phyloP scores from a whole-genome alignment of 2,113 vertebrate species.

The Garra rufa region DNA sequence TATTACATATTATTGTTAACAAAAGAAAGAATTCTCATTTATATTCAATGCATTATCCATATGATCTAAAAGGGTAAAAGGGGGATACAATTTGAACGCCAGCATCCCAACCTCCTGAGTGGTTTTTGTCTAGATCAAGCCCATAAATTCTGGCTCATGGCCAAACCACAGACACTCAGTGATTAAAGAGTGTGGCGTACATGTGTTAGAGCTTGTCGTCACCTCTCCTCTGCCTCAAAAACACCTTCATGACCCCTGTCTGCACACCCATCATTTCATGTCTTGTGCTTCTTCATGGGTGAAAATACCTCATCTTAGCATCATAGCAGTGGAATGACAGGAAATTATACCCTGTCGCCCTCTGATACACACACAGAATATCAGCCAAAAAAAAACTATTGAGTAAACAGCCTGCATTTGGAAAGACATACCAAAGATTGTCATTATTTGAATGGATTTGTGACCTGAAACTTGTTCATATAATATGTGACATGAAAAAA shows the following conservation, averaged over 20 bases:
- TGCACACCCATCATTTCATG: conserved; percentile 44
- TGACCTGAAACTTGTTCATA: background rate
- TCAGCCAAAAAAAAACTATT: background rate
- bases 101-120: background rate
- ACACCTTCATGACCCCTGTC: conserved; percentile 38
- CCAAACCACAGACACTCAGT: background rate
- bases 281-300: background rate
- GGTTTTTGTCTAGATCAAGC: background rate
- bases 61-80: background rate
- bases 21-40: background rate
- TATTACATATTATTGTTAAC: background rate
- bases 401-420: background rate
- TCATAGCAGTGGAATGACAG: background rate
- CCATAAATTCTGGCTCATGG: background rate
- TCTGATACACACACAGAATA: conserved; percentile 1
- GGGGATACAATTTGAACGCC: background rate
- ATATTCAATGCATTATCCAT: background rate
- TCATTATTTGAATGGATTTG: background rate
- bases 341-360: conserved; percentile 38
- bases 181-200: background rate
- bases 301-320: conserved; percentile 7
- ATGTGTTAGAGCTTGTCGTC: background rate
- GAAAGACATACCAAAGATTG: background rate
- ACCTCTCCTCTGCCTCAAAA: background rate
- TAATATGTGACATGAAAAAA: background rate